Conservation (phyloP, 2,888 invertebrate genomes). For the Fragum fragum region DNA sequence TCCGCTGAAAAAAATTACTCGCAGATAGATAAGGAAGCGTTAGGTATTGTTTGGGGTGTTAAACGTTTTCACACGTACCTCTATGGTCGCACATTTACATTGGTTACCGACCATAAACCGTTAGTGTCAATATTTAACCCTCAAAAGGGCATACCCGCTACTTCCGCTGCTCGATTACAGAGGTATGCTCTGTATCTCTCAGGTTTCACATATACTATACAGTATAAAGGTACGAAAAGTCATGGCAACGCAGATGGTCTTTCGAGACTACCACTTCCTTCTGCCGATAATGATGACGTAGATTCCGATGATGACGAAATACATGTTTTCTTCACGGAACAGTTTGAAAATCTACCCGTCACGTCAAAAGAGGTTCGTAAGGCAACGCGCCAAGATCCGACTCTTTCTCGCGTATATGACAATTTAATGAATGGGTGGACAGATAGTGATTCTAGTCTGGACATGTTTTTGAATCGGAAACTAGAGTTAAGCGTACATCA, state of each 20-base stretch:
- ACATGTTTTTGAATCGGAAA: too few relatives aligned
- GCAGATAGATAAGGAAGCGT: too few relatives aligned
- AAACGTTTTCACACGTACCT: slow-evolving; percentile 31
- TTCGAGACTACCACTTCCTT: slow-evolving; percentile 71
- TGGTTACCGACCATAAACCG: slow-evolving; percentile 29
- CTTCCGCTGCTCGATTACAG: slow-evolving; percentile 78
- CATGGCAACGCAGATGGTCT: slow-evolving; percentile 83
- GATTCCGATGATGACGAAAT: slow-evolving; percentile 8
- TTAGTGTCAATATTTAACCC: slow-evolving; percentile 16
- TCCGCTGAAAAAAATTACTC: slow-evolving; percentile 7
- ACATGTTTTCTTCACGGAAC: slow-evolving; percentile 14
- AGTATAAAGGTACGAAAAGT: slow-evolving; percentile 71
- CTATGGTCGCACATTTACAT: slow-evolving; percentile 2
- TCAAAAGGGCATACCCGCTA: slow-evolving; percentile 69
- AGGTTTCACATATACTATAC: slow-evolving; percentile 82
- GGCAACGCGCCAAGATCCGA: too few relatives aligned
- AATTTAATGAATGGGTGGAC: too few relatives aligned
- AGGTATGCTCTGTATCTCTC: slow-evolving; percentile 78
- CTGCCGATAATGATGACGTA: slow-evolving; percentile 14
- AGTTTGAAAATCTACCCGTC: slow-evolving; percentile 22
- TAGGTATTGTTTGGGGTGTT: slow-evolving; percentile 21
- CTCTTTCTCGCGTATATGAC: too few relatives aligned
- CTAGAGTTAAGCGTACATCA: too few relatives aligned
- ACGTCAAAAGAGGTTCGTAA: slow-evolving; percentile 19
- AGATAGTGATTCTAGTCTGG: too few relatives aligned